Evolutionary conservation across 2,888 invertebrate genomes (phyloP), one percentile per base, ranked within the genome.

Genomic region (Sesamia inferens): DNA sequence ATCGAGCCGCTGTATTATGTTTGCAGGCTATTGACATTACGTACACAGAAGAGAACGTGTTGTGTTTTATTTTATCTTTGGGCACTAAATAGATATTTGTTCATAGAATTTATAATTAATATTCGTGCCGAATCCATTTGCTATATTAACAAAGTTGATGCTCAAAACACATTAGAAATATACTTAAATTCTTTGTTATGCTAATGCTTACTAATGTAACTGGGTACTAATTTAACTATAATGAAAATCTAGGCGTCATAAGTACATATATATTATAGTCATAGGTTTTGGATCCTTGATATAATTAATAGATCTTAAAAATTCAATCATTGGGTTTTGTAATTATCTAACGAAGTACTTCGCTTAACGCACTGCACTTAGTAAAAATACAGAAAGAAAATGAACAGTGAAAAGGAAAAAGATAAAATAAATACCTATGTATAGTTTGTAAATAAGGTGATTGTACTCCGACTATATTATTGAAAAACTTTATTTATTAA

Each of bases 11-110:
- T 79, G 75, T 83, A 81, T 83, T 78, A 68, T 78, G 83, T 82
- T 85, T 71, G 72, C 71, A 83, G 88, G 88, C 84, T 88, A 84
- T 86, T 88, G 88, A 89, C 89, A 85, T 77, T 76, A 78, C 74
- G 79, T 80, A 76, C 80, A 82, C 66, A 69, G 70, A 74, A 79
- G 42, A 71, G 66, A 66, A 72, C 84, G 79, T 83, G 80, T 58
- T 70, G 10, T 72, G 68, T 51, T 67, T 80, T 68, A 44, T 44
- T 76, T 78, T 71, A 74, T 63, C 73, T 59, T 76, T 59, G 51
- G 62, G 62, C 22, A 51, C 44, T 65, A 65, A 55, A 62, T 76
- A 57, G 22, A 16, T 63, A 51, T n/a, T 64, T 63, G 51, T 73
- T 68, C 63, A 67, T 73, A 68, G 62, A 68, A 77, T 80, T 42